Conservation (phyloP, 2,888 invertebrate genomes). For the Morpho deidamia region DNA sequence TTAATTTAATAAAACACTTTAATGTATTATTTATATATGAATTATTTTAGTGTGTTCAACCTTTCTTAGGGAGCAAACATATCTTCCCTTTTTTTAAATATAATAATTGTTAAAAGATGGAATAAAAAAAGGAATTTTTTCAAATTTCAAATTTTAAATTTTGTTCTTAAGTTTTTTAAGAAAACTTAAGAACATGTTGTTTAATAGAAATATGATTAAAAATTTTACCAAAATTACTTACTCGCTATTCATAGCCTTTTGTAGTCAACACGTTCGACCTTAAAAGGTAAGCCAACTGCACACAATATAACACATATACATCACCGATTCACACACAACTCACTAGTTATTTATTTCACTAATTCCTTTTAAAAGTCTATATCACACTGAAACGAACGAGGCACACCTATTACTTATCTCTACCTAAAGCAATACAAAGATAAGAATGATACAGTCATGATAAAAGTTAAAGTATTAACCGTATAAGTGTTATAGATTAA, state of each 20-base stretch:
- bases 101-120: too few species aligned
- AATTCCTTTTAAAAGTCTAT: background rate
- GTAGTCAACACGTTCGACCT: background rate
- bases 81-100: too few species aligned
- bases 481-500: background rate
- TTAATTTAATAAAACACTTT: too few species aligned
- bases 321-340: background rate
- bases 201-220: too few species aligned
- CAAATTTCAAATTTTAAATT: too few species aligned
- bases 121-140: too few species aligned
- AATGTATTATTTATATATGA: too few species aligned
- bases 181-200: too few species aligned
- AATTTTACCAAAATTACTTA: slow-evolving; percentile 3
- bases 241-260: slow-evolving; percentile 14
- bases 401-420: slow-evolving; percentile 18
- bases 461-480: slow-evolving; percentile 1
- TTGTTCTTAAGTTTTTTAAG: too few species aligned
- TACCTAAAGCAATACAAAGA: slow-evolving; percentile 10
- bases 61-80: too few species aligned
- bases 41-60: too few species aligned
- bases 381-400: background rate
- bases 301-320: background rate
- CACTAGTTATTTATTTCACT: background rate
- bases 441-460: slow-evolving; percentile 13
- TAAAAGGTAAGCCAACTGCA: background rate